These are phyloP conservation scores for Dreissena polymorpha DNA, from an alignment of 1,140 invertebrate species.

Conservation along the genomic window DNA sequence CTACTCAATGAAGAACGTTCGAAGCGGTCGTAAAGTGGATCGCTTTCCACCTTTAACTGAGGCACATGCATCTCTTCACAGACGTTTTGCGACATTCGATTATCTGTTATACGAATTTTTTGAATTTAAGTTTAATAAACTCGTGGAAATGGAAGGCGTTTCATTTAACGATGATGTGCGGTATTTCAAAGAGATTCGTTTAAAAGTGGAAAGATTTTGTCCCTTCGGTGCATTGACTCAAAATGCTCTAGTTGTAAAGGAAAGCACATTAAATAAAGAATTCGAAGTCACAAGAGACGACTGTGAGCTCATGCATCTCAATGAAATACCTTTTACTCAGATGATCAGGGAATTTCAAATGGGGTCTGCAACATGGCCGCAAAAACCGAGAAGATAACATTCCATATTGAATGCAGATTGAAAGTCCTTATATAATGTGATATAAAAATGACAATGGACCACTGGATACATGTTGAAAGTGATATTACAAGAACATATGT, in stretches of 20 bases:
- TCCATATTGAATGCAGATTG: too few relatives aligned
- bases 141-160: conserved; percentile 24
- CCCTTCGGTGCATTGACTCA: neutral
- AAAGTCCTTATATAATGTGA: too few relatives aligned
- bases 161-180: conserved; percentile 50
- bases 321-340: conserved; percentile 38
- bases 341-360: conserved; percentile 39
- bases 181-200: conserved; percentile 41
- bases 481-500: too few relatives aligned
- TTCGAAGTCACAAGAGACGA: conserved; percentile 38
- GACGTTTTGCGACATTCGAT: conserved; percentile 22
- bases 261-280: conserved; percentile 39
- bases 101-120: conserved; percentile 57
- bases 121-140: conserved; percentile 19
- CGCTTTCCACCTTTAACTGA: neutral
- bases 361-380: conserved; percentile 27
- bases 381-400: too few relatives aligned
- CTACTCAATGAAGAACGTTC: conserved; percentile 23
- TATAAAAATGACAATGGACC: too few relatives aligned
- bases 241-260: too few relatives aligned
- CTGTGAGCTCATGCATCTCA: conserved; percentile 41
- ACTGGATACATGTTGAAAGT: too few relatives aligned
- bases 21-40: neutral
- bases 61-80: too few relatives aligned
- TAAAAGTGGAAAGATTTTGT: conserved; percentile 48